Base-by-base conservation (phyloP, 2,113 vertebrate genomes). In the Isichthys henryi region DNA sequence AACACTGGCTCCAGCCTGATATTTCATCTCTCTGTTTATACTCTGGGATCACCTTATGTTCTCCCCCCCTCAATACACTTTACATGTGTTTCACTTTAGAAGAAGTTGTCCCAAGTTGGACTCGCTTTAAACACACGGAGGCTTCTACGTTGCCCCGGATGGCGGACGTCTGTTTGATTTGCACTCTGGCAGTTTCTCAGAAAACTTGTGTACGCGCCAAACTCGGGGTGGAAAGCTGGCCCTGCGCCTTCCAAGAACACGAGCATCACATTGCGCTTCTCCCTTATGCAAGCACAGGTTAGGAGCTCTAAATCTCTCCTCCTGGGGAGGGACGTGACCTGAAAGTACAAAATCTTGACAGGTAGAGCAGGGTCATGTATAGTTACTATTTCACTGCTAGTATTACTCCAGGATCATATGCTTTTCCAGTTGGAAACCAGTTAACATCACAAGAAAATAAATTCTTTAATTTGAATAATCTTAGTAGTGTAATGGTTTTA, bases 21-120 rank as follows among this genome's bases (percentile, higher is more conserved):
- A 88, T 88, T 90, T 83, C 74, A 90, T 90, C 89, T 88, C 39
- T 48, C 21, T 90, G 89, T 90, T 90, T 90, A 90, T 58, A 82
- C 86, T 90, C 66, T 46, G 23, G 48, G 52, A 83, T 58, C 77
- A 43, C 31, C 35, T 89, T 39, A 39, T 88, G 70, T 82, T 89
- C 70, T 19, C 3, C 31, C 46, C 53, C 56, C 56, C 70, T 45
- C 66, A 52, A 90, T 82, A 82, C n/a, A 53, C 50, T 87, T 58
- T 48, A 82, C 86, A 90, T 90, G 89, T 90, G 89, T 90, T 90
- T 90, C 87, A 82, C 45, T 90, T 88, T 88, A 88, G 77, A 83
- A 86, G 89, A 90, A 90, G 77, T 39, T 80, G 39, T 88, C 74
- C 86, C 21, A 13, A 31, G 86, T 82, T 70, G 23, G 48, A 90